Base-by-base conservation (phyloP, 2,888 invertebrate genomes). In the Synanthedon tipuliformis region DNA sequence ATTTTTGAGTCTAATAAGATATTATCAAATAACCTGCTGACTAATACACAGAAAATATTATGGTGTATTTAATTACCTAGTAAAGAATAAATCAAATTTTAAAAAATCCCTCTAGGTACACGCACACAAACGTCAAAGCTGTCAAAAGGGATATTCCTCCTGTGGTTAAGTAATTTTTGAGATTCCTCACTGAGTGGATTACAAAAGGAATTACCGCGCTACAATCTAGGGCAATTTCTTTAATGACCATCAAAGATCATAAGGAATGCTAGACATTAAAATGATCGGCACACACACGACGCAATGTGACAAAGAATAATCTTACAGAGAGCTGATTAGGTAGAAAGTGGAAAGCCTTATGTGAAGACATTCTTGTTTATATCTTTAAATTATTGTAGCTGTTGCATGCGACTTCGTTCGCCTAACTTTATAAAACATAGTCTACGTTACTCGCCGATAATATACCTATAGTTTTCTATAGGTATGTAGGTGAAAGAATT, bases 161-260 rank as follows among this genome's bases (percentile, higher is more conserved):
- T 34, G 55, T 57, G 56, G 55, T 58, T 41, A 53, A 12, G 12
- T 34, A 65, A 69, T 70, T 62, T 66, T 61, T 45, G 45, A 55
- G 65, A 72, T 73, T 69, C 61, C 57, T n/a, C 15, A 10, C 12
- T 45, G 55, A 55, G 51, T 53, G 58, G 57, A 67, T 63, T 63
- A 68, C 61, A 62, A 66, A 64, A 63, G 64, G 62, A 67, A 73
- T 69, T 63, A 66, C 66, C 51, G 57, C 58, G 61, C 16, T n/a
- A 48, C 52, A 53, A 53, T 66, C 59, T 63, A 52, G 62, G 54
- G 66, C 67, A 70, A 73, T 77, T 69, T 64, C 54, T 63, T 49
- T 76, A 76, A 76, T 75, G 64, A 62, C 63, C 60, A 57, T 58
- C 50, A 45, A 60, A 62, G 63, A 69, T 66, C 63, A 66, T 63